Evolutionary conservation across 2,797 vertebrate genomes (phyloP), one percentile per base, ranked within the genome.

Genomic region (Pangasius larnaudii): DNA sequence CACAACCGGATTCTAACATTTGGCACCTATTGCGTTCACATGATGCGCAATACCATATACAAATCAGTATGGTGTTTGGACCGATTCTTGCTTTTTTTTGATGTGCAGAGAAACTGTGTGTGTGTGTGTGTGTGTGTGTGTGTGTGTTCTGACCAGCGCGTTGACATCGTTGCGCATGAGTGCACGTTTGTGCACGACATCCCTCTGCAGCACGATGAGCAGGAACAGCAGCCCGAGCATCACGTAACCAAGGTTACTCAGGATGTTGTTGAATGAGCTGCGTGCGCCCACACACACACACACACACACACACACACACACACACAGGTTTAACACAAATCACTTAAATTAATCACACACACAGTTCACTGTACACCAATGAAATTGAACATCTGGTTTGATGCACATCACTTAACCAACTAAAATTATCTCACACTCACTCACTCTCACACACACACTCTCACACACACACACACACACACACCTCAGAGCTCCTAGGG

Each of bases 241-340:
- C 91, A 99, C 94, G 39, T 99, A 99, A 51, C 98, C 98, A 27
- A 99, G 92, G 94, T 99, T 99, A 95, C 98, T 99, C 85, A 99
- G 96, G 94, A 99, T 99, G 95, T 99, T 99, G 96, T 99, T 99
- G 96, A 99, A 99, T 5, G 98, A 97, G 88, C 98, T 99, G 92
- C 18, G 49, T 0, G 46, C 36, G 59, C n/a, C 39, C 7, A 1
- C 16, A 49, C 39, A n/a, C 36, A 46, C 58, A 65, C 39, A 63
- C 58, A 9, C 0, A n/a, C 58, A 33, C 56, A 33, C 30, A 69
- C 5, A 16, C 49, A 79, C 8, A 24, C 72, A 80, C 0, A 67
- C 46, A 77, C 33, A 49, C 9, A 11, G 6, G 3, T 22, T 24
- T 39, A 39, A 72, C 11, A 51, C 46, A 77, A 11, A 51, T 27